phyloP scores from a whole-genome alignment of 2,888 invertebrate species.

The Zelleria hepariella region DNA sequence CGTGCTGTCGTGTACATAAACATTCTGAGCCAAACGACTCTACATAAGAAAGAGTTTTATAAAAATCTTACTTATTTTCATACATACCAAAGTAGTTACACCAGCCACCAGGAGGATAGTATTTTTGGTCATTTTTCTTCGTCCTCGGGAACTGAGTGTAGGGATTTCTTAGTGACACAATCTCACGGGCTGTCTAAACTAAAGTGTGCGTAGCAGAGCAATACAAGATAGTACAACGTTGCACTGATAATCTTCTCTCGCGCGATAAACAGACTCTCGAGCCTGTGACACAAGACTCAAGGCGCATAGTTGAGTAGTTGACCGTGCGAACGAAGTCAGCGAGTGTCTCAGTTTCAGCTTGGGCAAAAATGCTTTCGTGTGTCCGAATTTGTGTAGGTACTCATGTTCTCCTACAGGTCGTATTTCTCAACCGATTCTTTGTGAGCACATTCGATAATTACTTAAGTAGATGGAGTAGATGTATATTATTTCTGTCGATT shows the following conservation, averaged over 20 bases:
- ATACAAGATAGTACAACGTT: not conserved
- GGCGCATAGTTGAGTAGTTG: not conserved
- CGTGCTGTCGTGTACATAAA: no score
- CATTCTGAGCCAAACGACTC: not conserved
- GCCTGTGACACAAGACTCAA: not conserved
- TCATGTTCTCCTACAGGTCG: no score
- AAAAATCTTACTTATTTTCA: not conserved
- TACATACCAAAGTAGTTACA: not conserved
- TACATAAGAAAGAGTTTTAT: not conserved
- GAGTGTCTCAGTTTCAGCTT: no score
- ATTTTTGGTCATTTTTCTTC: conserved; percentile 1
- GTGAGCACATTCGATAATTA: no score
- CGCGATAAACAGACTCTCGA: not conserved
- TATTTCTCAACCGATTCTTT: no score
- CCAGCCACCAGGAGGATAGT: not conserved
- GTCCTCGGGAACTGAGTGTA: not conserved
- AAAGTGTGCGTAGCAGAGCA: not conserved
- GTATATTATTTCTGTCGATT: no score
- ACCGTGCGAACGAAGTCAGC: no score
- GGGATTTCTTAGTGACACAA: not conserved
- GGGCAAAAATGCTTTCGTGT: no score
- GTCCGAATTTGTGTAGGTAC: no score
- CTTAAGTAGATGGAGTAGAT: no score
- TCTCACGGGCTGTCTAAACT: not conserved
- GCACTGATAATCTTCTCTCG: not conserved